These are phyloP conservation scores for Melieria picta DNA, from an alignment of 2,888 invertebrate genomes.

Conservation along the genomic window DNA sequence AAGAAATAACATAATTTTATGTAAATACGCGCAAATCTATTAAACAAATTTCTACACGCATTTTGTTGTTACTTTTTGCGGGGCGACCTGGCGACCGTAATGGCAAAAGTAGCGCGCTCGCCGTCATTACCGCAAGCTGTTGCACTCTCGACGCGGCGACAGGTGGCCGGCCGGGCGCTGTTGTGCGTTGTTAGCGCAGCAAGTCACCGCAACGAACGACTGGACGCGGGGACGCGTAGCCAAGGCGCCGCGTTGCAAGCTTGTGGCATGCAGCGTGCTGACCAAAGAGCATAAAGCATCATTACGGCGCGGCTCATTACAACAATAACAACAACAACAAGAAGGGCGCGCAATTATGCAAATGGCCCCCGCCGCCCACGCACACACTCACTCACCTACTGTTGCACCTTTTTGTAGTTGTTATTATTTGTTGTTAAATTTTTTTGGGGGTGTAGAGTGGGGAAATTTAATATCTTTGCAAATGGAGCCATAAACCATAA, in stretches of 20 bases:
- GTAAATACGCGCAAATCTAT: no score
- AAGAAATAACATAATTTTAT: no score
- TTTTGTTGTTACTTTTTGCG: no score
- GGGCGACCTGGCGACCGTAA: no score
- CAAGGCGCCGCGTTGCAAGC: no score
- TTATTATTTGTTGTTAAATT: neutral
- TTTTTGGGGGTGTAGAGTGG: no score
- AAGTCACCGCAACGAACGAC: conserved; percentile 15
- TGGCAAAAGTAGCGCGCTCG: no score
- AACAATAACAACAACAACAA: conserved; percentile 35
- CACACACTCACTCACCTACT: neutral
- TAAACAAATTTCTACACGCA: no score
- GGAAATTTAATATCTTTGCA: conserved; percentile 44
- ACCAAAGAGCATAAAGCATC: conserved; percentile 32
- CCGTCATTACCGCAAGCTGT: no score
- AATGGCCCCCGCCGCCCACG: conserved; percentile 24
- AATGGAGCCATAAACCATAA: conserved; percentile 47
- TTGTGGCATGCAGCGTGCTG: neutral
- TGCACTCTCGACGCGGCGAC: no score
- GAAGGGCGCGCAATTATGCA: conserved; percentile 45
- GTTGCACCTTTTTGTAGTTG: neutral
- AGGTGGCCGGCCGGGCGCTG: no score
- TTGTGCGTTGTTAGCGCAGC: neutral
- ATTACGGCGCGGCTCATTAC: neutral
- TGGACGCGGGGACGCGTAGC: conserved; percentile 21